Conservation (phyloP, 2,113 vertebrate species). For the Brachyhypopomus occidentalis region DNA sequence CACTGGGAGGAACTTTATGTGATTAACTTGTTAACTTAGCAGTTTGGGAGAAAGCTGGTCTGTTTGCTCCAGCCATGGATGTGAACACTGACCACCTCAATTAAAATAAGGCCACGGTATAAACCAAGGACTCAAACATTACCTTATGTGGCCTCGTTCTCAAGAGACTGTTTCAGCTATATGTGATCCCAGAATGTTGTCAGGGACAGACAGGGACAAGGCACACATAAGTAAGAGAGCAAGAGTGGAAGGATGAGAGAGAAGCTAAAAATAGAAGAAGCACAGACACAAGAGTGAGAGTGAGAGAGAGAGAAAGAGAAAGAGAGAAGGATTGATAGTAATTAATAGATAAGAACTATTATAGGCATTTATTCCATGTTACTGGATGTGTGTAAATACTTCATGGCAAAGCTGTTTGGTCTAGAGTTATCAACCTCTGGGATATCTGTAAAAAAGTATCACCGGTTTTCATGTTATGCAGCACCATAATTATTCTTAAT, state of each 20-base stretch:
- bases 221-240: not conserved
- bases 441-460: not conserved
- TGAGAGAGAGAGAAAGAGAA: not conserved
- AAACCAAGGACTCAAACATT: slow-evolving; percentile 10
- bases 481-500: not conserved
- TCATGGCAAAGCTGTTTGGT: not conserved
- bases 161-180: not conserved
- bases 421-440: not conserved
- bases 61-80: slow-evolving; percentile 4
- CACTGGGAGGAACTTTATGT: not conserved
- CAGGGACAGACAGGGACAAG: not conserved
- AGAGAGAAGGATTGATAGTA: not conserved
- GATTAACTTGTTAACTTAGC: not conserved
- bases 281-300: not conserved
- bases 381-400: not conserved
- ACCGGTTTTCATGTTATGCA: not conserved
- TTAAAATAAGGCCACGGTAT: not conserved
- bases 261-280: not conserved
- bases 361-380: not conserved
- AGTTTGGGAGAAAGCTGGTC: not conserved
- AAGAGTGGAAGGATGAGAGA: not conserved
- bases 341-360: not conserved
- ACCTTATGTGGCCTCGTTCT: not conserved
- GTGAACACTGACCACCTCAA: not conserved
- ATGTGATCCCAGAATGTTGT: not conserved